Evolutionary conservation across 2,888 invertebrate species (phyloP).

Genomic region (Hemicrepidius hirtus): DNA sequence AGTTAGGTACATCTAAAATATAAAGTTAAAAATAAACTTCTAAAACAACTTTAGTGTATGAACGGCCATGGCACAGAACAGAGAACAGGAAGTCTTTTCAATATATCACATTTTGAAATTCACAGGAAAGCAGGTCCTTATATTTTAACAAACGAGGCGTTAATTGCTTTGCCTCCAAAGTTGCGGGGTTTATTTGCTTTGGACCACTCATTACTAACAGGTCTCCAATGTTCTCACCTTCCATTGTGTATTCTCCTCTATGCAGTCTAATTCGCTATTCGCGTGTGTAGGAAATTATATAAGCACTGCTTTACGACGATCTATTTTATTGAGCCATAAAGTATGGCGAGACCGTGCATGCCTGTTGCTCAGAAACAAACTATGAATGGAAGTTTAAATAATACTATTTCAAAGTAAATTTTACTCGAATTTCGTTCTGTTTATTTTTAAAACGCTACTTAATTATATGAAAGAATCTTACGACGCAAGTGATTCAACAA

Average conservation of each 20-base stretch:
- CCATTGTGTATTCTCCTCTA: constrained; percentile 34
- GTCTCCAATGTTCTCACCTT: constrained; percentile 34
- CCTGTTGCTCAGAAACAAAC: constrained; percentile 28
- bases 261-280: constrained; percentile 39
- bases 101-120: constrained; percentile 25
- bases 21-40: neutral
- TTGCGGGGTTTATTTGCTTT: constrained; percentile 36
- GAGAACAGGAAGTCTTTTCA: constrained; percentile 10
- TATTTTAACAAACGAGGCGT: constrained; percentile 6
- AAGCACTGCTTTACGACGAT: constrained; percentile 29
- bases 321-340: constrained; percentile 38
- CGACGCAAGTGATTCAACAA: too few species aligned
- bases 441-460: constrained; percentile 13
- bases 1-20: neutral
- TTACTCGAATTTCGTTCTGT: constrained; percentile 18
- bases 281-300: constrained; percentile 20
- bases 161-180: constrained; percentile 37
- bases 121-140: neutral
- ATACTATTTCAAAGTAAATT: constrained; percentile 16
- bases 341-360: constrained; percentile 18
- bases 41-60: constrained; percentile 1
- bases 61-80: neutral
- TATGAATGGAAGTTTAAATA: constrained; percentile 14
- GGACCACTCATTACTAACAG: constrained; percentile 40
- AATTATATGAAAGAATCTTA: neutral